phyloP scores from a whole-genome alignment of 2,797 vertebrate species.

The Otus scops region DNA sequence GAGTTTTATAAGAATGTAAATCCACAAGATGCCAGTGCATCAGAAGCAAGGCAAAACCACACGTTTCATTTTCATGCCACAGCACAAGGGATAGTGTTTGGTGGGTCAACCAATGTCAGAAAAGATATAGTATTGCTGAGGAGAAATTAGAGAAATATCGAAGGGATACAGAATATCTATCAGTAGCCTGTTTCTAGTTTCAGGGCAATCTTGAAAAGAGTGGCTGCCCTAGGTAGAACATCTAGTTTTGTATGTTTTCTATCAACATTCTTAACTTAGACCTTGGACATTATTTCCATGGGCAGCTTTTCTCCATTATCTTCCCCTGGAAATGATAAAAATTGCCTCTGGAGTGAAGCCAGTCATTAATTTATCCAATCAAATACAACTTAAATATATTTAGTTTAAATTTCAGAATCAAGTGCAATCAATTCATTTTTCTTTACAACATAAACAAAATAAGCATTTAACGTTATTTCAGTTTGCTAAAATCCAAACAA shows the following conservation, averaged over 20 bases:
- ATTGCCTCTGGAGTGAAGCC: neutral
- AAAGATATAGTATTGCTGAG: neutral
- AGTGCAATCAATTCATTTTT: neutral
- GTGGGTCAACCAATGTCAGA: neutral
- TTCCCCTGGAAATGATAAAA: neutral
- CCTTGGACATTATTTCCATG: neutral
- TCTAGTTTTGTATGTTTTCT: neutral
- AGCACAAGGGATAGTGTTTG: neutral
- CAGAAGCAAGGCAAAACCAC: neutral
- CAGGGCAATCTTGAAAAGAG: neutral
- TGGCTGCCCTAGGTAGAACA: neutral
- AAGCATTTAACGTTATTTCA: neutral
- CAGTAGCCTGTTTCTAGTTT: neutral
- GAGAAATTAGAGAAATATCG: neutral
- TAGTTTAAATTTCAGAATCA: neutral
- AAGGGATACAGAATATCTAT: neutral
- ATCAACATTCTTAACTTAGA: neutral
- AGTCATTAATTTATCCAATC: neutral
- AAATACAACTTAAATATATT: neutral
- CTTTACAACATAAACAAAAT: neutral
- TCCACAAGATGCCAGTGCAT: neutral
- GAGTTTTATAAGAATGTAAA: neutral
- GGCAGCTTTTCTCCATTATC: neutral
- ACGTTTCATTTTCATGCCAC: rapidly evolving
- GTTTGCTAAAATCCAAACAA: neutral